Evolutionary conservation across 2,888 invertebrate genomes (phyloP).

Genomic region (Serrognathus titanus): DNA sequence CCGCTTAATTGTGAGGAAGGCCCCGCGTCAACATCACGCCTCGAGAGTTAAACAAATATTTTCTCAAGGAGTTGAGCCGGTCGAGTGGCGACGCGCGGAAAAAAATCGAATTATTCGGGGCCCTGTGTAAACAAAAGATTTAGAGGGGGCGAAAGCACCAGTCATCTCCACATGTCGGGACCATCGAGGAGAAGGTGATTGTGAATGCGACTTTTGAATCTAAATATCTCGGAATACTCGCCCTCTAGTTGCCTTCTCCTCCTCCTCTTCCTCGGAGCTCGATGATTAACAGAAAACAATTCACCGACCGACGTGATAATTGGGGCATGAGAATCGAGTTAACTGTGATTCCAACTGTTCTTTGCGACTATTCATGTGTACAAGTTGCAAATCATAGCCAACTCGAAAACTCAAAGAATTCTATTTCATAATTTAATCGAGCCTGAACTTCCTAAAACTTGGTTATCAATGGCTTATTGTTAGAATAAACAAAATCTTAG

Average conservation of each 20-base stretch:
- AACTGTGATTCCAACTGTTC: background rate
- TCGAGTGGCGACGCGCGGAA: background rate
- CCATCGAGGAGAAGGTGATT: too few relatives aligned
- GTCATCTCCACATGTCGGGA: background rate
- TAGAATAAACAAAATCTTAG: too few relatives aligned
- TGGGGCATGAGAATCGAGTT: conserved; percentile 1
- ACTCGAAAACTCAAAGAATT: background rate
- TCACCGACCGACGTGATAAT: background rate
- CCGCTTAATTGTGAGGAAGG: background rate
- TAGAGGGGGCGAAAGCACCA: background rate
- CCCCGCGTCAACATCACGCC: background rate
- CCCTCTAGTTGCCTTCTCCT: background rate
- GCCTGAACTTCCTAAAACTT: background rate
- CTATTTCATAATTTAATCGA: background rate
- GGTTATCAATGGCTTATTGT: too few relatives aligned
- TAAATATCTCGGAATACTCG: background rate
- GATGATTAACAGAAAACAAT: background rate
- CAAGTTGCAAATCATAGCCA: conserved; percentile 1
- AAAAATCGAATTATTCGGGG: background rate
- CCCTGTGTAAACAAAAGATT: background rate
- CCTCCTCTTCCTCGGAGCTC: background rate
- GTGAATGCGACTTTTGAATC: too few relatives aligned
- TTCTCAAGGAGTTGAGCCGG: background rate
- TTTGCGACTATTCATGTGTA: background rate
- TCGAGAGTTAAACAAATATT: background rate